Percentiles rank a stretch among this genome's conserved stretches.
Evolutionary conservation across 2,113 vertebrate genomes (phyloP).

Genomic region (Oryctolagus cuniculus): mOryCun1.1 NC_091434.1:166997001-166997500

Average conservation of each 20-base stretch:
- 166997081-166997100: not conserved
- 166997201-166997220: not conserved
- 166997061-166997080: not conserved
- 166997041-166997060: not conserved
- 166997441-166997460: not conserved
- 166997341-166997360: not conserved
- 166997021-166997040: not conserved
- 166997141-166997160: not conserved
- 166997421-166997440: not conserved
- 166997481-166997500: not conserved
- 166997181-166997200: not conserved
- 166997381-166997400: not conserved
- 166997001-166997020: constrained; percentile 33
- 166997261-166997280: not conserved
- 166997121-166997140: accelerated
- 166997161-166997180: not conserved
- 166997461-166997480: not conserved
- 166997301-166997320: not conserved
- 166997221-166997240: not conserved
- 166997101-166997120: not conserved
- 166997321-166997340: not conserved
- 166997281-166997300: not conserved
- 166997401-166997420: not conserved
- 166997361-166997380: not conserved
- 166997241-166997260: not conserved